phyloP scores from a whole-genome alignment of 2,797 vertebrate genomes.

The Coilia nasus region DNA sequence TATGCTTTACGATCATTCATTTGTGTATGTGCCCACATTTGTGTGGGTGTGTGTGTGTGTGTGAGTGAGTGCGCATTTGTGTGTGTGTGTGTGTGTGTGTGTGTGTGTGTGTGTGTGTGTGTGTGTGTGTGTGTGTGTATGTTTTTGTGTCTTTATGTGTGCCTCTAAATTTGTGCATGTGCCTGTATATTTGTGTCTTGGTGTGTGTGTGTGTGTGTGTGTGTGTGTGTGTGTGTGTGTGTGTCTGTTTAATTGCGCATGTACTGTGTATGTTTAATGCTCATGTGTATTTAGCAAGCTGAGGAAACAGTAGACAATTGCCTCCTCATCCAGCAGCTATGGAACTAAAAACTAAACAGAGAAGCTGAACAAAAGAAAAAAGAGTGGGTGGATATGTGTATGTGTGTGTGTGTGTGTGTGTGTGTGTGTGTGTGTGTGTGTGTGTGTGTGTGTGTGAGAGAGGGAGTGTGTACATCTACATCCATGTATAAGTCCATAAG shows the following conservation, averaged over 20 bases:
- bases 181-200: too few relatives aligned
- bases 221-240: not conserved
- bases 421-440: constrained; percentile 3
- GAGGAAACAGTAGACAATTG: not conserved
- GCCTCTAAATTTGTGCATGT: not conserved
- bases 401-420: not conserved
- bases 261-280: not conserved
- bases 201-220: not conserved
- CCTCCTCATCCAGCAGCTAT: not conserved
- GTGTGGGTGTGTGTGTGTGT: not conserved
- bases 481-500: not conserved
- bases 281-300: not conserved
- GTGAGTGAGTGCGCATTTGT: not conserved
- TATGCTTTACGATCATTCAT: constrained; percentile 6
- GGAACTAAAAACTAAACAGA: constrained; percentile 4
- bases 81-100: not conserved
- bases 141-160: too few relatives aligned
- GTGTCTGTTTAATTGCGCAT: not conserved
- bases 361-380: not conserved
- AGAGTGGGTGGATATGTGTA: not conserved
- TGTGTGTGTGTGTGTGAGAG: not conserved
- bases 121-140: too few relatives aligned
- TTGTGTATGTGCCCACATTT: not conserved
- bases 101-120: not conserved
- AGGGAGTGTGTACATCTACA: too few relatives aligned